Base-by-base conservation (phyloP, 1,140 invertebrate genomes). In the Heliconius hewitsoni region DNA sequence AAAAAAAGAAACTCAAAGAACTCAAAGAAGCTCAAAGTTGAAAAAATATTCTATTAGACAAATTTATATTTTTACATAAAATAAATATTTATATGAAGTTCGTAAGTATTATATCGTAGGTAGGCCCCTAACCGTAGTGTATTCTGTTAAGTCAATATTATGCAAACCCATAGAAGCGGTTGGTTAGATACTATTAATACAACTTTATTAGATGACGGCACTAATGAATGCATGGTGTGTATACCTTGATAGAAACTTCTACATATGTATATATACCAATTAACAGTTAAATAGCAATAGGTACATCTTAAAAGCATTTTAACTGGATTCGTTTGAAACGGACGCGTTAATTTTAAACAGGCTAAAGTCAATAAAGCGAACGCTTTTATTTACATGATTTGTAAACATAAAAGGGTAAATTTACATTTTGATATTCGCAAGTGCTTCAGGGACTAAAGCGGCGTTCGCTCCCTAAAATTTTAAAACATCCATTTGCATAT, bases 391-490 rank as follows among this genome's bases (percentile, higher is more conserved):
- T 93, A 93, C 91, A 91, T 92, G 89, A 94, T 93, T 94, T 92
- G 91, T 92, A 91, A 93, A 94, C 93, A 93, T 94, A 93, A 94
- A 94, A 94, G 93, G 93, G 90, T 94, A 87, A 90, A 94, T 94
- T 94, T 94, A 93, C 93, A 94, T 94, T 93, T 93, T 94, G 92
- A 94, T 94, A 90, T 91, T 91, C 89, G 87, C 93, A 91, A 94
- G 90, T 93, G 92, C 91, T 93, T 89, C 85, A 81, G 93, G 91
- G 92, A 91, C 89, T 90, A 90, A 93, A 91, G 88, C 89, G 90
- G 87, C 91, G 83, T 91, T 92, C 90, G 90, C 90, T 91, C 92
- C 92, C 92, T 93, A 94, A 93, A 94, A 93, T 93, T 94, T 93
- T 93, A 93, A 94, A 94, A 93, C 91, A 92, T 89, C 89, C 82